Base-by-base conservation (phyloP, 2,888 invertebrate genomes). In the Lithophane socia region DNA sequence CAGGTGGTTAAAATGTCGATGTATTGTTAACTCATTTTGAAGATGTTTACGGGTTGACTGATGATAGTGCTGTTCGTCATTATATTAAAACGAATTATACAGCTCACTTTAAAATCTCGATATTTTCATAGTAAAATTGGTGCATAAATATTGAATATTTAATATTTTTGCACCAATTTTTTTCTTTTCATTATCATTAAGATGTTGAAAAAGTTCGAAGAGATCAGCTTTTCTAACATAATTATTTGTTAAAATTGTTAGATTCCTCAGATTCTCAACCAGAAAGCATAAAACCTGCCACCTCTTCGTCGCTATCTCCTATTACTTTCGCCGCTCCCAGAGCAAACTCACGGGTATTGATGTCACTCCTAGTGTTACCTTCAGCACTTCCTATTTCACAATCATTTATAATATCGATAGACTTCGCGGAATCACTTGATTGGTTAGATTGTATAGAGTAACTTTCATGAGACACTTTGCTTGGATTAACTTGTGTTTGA, bases 371-470 rank as follows among this genome's bases (percentile, higher is more conserved):
- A 90, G 93, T 93, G 92, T 95, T 95, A 95, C 94, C 91, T 86
- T 91, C 91, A 89, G 90, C 92, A 94, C 93, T 94, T 94, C 95
- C 95, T 93, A 94, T 94, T 94, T 92, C 94, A 91, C 92, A 94
- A 93, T 85, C 73, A 80, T 82, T 86, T 86, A 77, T 77, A 85
- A 77, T 85, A 89, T 84, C 79, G 78, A 82, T 87, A 86, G 70
- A 69, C 63, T 82, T 69, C 7, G 58, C n/a, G 16, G 63, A 56
- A 70, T 54, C 65, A 44, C 10, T 74, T 60, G 18, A 73, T 70
- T 47, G 7, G 42, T 63, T n/a, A 1, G 2, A 5, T 63, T 42
- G 21, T 42, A 21, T 1, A 44, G 12, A 52, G n/a, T 52, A 18
- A 13, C 16, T 77, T 52, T 29, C 7, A 10, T 68, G 69, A 29